phyloP scores from a whole-genome alignment of 2,113 vertebrate genomes.

The Sialia sialis region DNA sequence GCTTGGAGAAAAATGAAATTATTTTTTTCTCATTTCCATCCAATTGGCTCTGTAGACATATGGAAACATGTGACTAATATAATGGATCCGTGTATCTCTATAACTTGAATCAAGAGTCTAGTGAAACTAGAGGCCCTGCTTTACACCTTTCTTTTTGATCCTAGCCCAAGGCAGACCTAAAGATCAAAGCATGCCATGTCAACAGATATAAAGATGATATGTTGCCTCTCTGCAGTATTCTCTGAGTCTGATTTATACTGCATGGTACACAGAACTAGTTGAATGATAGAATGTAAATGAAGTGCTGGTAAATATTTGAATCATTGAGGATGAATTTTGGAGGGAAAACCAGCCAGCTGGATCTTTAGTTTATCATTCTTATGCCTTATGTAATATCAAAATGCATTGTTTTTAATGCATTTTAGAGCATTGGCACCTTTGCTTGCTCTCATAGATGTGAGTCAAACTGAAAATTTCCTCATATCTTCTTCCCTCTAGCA shows the following conservation, averaged over 20 bases:
- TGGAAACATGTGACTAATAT: neutral
- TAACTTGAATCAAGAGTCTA: neutral
- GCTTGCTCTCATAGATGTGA: neutral
- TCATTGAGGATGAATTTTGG: neutral
- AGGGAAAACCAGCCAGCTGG: neutral
- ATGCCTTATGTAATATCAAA: neutral
- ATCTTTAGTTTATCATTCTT: neutral
- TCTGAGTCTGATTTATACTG: neutral
- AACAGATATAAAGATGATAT: neutral
- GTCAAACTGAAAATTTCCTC: neutral
- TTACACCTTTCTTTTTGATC: neutral
- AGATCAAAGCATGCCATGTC: conserved; percentile 7
- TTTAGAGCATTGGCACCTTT: neutral
- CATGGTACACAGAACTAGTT: neutral
- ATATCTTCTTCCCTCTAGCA: neutral
- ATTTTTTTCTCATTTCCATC: neutral
- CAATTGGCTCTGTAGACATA: neutral
- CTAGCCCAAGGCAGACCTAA: neutral
- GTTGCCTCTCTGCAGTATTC: neutral
- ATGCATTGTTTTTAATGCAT: neutral
- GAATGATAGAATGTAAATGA: neutral
- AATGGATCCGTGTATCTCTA: neutral
- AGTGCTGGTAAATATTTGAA: neutral
- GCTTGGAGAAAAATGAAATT: neutral
- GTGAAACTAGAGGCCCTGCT: neutral